Percentiles rank a stretch among this genome's conserved stretches.
phyloP scores from a whole-genome alignment of 2,888 invertebrate genomes.

The Apodemia mormo region DNA sequence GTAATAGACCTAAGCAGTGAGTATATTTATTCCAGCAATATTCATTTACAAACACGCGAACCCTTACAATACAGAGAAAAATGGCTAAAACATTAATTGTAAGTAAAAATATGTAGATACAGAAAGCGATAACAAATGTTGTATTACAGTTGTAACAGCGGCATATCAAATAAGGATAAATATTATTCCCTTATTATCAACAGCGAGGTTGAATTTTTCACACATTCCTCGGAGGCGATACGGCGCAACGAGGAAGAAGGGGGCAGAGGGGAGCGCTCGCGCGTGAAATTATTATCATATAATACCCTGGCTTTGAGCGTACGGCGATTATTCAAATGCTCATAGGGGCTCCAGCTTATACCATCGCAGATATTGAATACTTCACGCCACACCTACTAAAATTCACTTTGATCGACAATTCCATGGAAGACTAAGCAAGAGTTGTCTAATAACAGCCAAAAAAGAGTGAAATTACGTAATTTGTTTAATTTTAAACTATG shows the following conservation, averaged over 20 bases:
- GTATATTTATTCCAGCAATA: background rate
- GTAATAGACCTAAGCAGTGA: too few species aligned
- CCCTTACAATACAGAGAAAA: background rate
- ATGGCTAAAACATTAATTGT: background rate
- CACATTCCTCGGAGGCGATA: slow-evolving; percentile 64
- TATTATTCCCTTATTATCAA: slow-evolving; percentile 46
- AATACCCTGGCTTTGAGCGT: slow-evolving; percentile 67
- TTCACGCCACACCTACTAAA: slow-evolving; percentile 60
- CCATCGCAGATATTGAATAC: slow-evolving; percentile 58
- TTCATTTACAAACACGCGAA: background rate
- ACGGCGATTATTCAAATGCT: slow-evolving; percentile 78
- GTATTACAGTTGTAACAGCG: slow-evolving; percentile 34
- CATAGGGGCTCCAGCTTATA: slow-evolving; percentile 52
- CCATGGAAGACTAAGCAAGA: background rate
- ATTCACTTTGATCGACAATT: slow-evolving; percentile 29
- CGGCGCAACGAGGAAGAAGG: slow-evolving; percentile 47
- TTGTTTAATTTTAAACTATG: background rate
- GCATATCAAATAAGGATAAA: slow-evolving; percentile 40
- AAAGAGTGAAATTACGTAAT: background rate
- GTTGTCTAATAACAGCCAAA: background rate
- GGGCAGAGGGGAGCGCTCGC: slow-evolving; percentile 57
- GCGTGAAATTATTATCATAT: slow-evolving; percentile 81
- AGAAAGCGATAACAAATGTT: slow-evolving; percentile 15
- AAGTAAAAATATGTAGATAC: slow-evolving; percentile 18
- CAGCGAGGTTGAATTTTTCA: slow-evolving; percentile 61